These are phyloP conservation scores for Tetragnatha montana DNA, from an alignment of 2,888 invertebrate genomes.

Conservation along the genomic window DNA sequence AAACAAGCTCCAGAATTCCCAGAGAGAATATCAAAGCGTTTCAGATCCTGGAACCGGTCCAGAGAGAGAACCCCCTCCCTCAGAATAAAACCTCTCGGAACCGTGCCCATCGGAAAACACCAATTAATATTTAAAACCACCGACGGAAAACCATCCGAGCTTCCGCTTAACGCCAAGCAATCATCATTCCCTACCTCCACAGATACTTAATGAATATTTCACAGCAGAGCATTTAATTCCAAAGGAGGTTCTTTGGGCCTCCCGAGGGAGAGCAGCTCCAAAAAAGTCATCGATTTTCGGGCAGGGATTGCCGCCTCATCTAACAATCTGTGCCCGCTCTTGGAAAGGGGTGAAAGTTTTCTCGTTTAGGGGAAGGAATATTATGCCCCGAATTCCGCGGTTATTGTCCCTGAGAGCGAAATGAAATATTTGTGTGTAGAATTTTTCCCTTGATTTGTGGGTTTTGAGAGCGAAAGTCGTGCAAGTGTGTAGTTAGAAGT, in stretches of 20 bases:
- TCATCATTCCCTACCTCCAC: not conserved
- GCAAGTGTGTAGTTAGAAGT: too few species aligned
- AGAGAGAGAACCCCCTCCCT: too few species aligned
- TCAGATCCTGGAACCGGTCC: not conserved
- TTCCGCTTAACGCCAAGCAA: not conserved
- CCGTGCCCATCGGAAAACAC: not conserved
- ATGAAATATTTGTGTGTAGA: conserved; percentile 58
- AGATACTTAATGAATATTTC: not conserved
- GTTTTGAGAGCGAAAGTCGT: not conserved
- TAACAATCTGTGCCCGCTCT: conserved; percentile 17
- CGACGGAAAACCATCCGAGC: not conserved
- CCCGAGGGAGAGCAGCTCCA: not conserved
- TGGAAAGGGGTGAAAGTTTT: conserved; percentile 37
- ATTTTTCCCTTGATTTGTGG: conserved; percentile 38
- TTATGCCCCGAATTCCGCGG: conserved; percentile 43
- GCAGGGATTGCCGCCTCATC: conserved; percentile 5
- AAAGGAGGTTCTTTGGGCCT: not conserved
- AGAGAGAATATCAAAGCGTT: too few species aligned
- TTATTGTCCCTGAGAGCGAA: conserved; percentile 19
- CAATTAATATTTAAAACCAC: not conserved
- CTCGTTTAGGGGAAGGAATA: conserved; percentile 39
- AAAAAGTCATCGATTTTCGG: conserved; percentile 15
- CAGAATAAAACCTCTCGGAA: too few species aligned
- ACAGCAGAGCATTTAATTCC: not conserved
- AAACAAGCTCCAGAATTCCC: too few species aligned